A percentile compares a stretch with the other conserved stretches of the same genome.
Conservation (phyloP, 2,888 invertebrate genomes). For the Nemotelus nigrinus region DNA sequence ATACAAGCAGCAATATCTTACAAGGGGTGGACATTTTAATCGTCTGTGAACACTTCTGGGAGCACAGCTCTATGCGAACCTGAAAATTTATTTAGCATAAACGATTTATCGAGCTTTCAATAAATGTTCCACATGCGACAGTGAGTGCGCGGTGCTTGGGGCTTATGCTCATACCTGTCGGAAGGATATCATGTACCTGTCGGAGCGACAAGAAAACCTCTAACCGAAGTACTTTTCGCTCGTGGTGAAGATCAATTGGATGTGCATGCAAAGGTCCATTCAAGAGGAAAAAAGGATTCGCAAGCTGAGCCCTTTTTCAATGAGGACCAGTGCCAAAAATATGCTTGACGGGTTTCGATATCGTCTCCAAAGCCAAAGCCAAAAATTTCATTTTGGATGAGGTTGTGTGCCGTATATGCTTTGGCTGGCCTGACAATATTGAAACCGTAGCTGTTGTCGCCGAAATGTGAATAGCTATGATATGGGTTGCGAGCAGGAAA, state of each 20-base stretch:
- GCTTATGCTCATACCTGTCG: neutral
- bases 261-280: conserved; percentile 34
- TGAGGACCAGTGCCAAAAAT: conserved; percentile 38
- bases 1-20: neutral
- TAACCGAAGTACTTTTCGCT: neutral
- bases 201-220: neutral
- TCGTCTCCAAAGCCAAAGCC: neutral
- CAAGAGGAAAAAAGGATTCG: conserved; percentile 40
- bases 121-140: neutral
- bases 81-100: neutral
- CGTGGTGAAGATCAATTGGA: conserved; percentile 31
- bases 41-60: conserved; percentile 4
- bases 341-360: conserved; percentile 25
- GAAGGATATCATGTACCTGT: neutral
- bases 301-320: conserved; percentile 33
- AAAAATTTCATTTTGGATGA: neutral
- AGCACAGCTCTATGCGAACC: neutral
- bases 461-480: conserved; percentile 13
- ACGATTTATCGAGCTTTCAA: conserved; percentile 27
- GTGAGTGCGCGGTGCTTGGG: neutral
- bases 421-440: neutral
- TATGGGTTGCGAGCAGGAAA: conserved; percentile 32
- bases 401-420: neutral
- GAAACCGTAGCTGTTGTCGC: conserved; percentile 16
- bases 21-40: conserved; percentile 7